Evolutionary conservation across 2,797 vertebrate genomes (phyloP).

Genomic region (Strix occidentalis): DNA sequence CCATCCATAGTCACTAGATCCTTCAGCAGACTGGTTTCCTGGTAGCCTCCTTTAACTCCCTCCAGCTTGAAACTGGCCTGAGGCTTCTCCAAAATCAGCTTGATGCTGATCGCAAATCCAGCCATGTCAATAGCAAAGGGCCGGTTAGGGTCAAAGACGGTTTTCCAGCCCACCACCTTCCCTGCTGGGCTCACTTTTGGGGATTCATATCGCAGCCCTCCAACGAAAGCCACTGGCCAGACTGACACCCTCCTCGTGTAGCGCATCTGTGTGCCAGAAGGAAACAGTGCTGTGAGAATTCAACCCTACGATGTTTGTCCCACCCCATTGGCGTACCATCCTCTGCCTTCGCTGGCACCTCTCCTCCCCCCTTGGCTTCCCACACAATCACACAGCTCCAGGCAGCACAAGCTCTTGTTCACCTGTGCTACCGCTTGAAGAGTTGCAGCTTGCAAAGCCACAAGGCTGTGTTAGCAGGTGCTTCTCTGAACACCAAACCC

Average conservation of each 20-base stretch:
- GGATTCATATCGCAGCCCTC: conserved; percentile 87
- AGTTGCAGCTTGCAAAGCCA: background rate
- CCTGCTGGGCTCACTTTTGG: conserved; percentile 85
- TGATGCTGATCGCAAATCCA: conserved; percentile 88
- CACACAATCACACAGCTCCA: background rate
- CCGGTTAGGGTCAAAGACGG: conserved; percentile 86
- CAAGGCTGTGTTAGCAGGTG: background rate
- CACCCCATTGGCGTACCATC: background rate
- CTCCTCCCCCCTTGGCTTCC: background rate
- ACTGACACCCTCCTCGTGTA: conserved; percentile 87
- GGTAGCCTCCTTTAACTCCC: conserved; percentile 88
- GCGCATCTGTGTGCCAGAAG: conserved; percentile 81
- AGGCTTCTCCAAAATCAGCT: conserved; percentile 84
- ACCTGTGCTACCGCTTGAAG: background rate
- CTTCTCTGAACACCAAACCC: background rate
- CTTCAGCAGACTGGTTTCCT: conserved; percentile 88
- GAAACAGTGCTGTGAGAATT: background rate
- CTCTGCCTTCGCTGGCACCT: background rate
- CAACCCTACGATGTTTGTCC: rapidly evolving
- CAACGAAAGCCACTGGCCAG: conserved; percentile 91
- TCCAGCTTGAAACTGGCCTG: conserved; percentile 88
- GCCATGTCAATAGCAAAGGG: conserved; percentile 94
- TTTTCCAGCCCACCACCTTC: conserved; percentile 90
- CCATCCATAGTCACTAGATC: conserved; percentile 86
- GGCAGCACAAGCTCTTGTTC: background rate